Percentiles rank a stretch among this genome's conserved stretches.
These are phyloP conservation scores for Haliaeetus leucogaster DNA, from an alignment of 2,113 vertebrate genomes.

Conservation along the genomic window DNA sequence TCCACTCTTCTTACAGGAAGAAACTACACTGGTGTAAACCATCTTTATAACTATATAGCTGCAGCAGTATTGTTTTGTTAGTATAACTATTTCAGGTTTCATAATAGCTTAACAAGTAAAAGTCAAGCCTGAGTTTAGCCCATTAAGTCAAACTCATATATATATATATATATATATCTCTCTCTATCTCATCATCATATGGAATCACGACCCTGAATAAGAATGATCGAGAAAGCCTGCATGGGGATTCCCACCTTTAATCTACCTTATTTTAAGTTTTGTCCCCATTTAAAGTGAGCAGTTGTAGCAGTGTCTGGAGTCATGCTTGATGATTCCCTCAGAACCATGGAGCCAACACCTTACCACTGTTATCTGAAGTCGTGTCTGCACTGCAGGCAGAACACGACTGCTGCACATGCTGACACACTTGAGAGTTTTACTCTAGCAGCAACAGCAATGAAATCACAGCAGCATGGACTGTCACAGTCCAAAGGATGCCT, in stretches of 20 bases:
- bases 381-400: background rate
- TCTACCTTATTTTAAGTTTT: background rate
- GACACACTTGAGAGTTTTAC: background rate
- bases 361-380: background rate
- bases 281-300: background rate
- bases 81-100: background rate
- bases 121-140: background rate
- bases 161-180: too few relatives aligned
- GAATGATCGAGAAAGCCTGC: background rate
- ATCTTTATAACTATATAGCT: background rate
- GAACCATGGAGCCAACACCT: background rate
- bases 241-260: background rate
- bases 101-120: background rate
- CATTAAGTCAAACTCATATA: background rate
- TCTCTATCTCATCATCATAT: background rate
- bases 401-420: accelerated
- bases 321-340: background rate
- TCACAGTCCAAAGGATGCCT: background rate
- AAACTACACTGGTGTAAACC: background rate
- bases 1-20: background rate
- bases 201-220: background rate
- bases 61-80: background rate
- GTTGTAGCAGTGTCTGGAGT: background rate
- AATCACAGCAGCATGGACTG: background rate
- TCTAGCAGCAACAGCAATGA: background rate